Conservation (phyloP, 1,140 invertebrate species). For the Bombus sylvicola region DNA sequence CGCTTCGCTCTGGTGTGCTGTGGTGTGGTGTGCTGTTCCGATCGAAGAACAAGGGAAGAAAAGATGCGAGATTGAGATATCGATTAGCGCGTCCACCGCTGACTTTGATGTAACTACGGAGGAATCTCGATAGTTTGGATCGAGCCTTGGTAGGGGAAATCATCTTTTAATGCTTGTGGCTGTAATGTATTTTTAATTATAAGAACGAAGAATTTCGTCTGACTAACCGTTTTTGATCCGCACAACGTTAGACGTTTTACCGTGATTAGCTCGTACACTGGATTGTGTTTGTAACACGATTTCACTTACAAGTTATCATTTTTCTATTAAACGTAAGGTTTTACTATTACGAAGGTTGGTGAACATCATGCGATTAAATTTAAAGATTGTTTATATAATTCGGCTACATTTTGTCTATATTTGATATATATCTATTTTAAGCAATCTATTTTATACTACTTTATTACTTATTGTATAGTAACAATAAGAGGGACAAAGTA, state of each 20-base stretch:
- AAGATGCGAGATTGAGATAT: constrained; percentile 37
- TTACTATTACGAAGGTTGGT: background rate
- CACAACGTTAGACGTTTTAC: too few relatives aligned
- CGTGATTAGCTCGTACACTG: too few relatives aligned
- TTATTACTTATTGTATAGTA: too few relatives aligned
- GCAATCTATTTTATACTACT: too few relatives aligned
- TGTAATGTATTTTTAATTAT: constrained; percentile 11
- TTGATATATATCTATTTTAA: too few relatives aligned
- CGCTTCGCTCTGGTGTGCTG: background rate
- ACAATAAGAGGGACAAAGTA: too few relatives aligned
- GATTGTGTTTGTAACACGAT: background rate
- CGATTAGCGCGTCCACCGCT: background rate
- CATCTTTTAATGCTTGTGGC: background rate
- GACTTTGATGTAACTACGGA: constrained; percentile 21
- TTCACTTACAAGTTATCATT: background rate
- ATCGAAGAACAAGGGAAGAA: background rate
- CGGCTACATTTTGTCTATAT: too few relatives aligned
- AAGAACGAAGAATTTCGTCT: background rate
- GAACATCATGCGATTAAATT: background rate
- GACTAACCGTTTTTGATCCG: background rate
- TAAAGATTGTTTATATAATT: too few relatives aligned
- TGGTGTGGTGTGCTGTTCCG: background rate
- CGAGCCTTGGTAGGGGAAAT: background rate
- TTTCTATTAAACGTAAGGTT: background rate
- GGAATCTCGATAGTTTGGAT: background rate